Percentiles rank a stretch among this genome's conserved stretches.
Evolutionary conservation across 2,113 vertebrate species (phyloP).

Genomic region (Cnemophilus loriae): DNA sequence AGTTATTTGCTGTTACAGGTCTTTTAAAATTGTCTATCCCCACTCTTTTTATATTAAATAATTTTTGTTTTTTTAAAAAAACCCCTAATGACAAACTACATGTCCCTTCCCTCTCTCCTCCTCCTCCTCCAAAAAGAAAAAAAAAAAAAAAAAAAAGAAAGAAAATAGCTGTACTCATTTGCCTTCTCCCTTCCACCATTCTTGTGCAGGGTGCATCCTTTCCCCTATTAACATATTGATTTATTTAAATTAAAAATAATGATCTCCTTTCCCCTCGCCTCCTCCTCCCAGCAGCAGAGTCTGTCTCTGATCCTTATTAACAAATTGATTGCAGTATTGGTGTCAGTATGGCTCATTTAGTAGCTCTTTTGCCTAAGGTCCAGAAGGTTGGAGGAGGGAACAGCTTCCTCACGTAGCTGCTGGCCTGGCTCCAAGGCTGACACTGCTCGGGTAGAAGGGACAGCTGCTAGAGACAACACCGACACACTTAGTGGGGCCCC

Average conservation of each 20-base stretch:
- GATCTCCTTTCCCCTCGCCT: constrained; percentile 22
- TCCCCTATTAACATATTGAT: constrained; percentile 58
- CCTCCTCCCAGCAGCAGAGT: constrained; percentile 46
- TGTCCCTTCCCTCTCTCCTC: no score
- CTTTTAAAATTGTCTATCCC: constrained; percentile 56
- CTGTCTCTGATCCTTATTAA: constrained; percentile 50
- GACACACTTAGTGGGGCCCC: neutral
- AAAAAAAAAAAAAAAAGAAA: no score
- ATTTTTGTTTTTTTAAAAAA: neutral
- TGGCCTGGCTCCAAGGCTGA: constrained; percentile 32
- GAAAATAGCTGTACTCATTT: neutral
- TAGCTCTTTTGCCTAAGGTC: constrained; percentile 46
- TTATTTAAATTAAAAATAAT: constrained; percentile 73
- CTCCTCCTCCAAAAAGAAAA: no score
- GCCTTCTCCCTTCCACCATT: neutral
- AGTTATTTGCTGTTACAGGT: constrained; percentile 68
- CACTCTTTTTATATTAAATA: constrained; percentile 44
- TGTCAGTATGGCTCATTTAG: constrained; percentile 66
- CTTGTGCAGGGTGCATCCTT: neutral
- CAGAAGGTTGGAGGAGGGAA: constrained; percentile 42
- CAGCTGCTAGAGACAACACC: neutral
- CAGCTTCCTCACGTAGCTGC: constrained; percentile 36
- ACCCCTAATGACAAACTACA: neutral
- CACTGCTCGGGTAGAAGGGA: neutral
- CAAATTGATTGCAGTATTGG: constrained; percentile 62